phyloP scores from a whole-genome alignment of 2,797 vertebrate species.

The Propithecus deckenii region DNA sequence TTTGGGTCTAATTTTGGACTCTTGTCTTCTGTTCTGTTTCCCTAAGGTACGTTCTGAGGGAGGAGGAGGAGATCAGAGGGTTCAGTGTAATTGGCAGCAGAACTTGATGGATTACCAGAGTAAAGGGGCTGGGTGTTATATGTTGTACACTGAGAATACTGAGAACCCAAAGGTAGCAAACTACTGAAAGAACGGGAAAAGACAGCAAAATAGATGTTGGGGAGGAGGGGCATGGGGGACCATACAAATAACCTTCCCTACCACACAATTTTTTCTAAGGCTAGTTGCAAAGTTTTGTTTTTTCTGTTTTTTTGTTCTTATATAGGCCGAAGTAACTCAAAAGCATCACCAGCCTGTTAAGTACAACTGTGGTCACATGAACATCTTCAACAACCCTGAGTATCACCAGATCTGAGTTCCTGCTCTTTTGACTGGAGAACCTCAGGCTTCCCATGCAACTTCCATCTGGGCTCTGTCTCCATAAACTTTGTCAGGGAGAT shows the following conservation, averaged over 20 bases:
- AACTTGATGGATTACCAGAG: background rate
- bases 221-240: accelerated
- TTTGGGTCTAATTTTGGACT: background rate
- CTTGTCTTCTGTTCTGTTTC: background rate
- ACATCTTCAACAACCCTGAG: background rate
- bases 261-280: background rate
- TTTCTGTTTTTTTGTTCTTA: background rate
- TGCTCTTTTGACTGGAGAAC: background rate
- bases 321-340: background rate
- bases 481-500: background rate
- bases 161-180: background rate
- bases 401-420: background rate
- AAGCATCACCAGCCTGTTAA: background rate
- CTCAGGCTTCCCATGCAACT: background rate
- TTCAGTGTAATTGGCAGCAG: background rate
- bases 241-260: background rate
- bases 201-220: background rate
- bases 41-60: background rate
- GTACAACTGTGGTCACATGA: background rate
- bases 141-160: background rate
- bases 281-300: background rate
- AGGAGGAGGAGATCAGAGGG: background rate
- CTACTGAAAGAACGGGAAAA: background rate
- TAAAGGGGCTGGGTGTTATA: background rate
- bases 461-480: background rate